Percentiles rank a stretch among this genome's conserved stretches.
Evolutionary conservation across 1,140 invertebrate genomes (phyloP).

Genomic region (Littorina saxatilis): DNA sequence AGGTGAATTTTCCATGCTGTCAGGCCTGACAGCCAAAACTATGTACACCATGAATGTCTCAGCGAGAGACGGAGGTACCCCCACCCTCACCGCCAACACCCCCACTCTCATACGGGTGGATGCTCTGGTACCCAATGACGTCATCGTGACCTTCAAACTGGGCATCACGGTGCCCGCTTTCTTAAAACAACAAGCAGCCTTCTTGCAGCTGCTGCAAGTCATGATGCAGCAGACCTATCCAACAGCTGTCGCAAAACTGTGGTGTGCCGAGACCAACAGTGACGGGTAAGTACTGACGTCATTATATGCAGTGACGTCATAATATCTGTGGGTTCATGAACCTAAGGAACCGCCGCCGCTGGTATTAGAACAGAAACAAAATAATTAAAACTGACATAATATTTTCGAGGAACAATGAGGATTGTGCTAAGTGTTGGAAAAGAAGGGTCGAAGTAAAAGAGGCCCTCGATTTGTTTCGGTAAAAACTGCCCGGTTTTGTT

Average conservation of each 20-base stretch:
- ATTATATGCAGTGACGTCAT: not conserved
- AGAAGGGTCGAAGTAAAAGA: too few relatives aligned
- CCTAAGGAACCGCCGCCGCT: too few relatives aligned
- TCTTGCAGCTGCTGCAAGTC: conserved; percentile 48
- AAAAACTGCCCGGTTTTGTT: too few relatives aligned
- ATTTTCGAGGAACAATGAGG: too few relatives aligned
- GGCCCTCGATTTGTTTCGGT: too few relatives aligned
- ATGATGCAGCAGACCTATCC: conserved; percentile 45
- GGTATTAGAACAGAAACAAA: too few relatives aligned
- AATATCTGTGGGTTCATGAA: not conserved
- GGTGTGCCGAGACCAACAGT: conserved; percentile 47
- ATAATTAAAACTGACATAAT: too few relatives aligned
- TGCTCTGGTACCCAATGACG: conserved; percentile 48
- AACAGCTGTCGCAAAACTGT: conserved; percentile 45
- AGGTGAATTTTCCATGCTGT: conserved; percentile 50
- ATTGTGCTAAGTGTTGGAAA: too few relatives aligned
- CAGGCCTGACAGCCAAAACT: conserved; percentile 35
- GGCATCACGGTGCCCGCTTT: conserved; percentile 48
- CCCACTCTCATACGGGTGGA: conserved; percentile 54
- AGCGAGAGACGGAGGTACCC: conserved; percentile 51
- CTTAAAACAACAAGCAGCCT: conserved; percentile 36
- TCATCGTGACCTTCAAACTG: conserved; percentile 52
- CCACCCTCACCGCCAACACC: conserved; percentile 34
- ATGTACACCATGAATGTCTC: conserved; percentile 48
- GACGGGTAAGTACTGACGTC: not conserved